Evolutionary conservation across 2,797 vertebrate species (phyloP), one percentile per base, ranked within the genome.

Genomic region (Aplochiton taeniatus): DNA sequence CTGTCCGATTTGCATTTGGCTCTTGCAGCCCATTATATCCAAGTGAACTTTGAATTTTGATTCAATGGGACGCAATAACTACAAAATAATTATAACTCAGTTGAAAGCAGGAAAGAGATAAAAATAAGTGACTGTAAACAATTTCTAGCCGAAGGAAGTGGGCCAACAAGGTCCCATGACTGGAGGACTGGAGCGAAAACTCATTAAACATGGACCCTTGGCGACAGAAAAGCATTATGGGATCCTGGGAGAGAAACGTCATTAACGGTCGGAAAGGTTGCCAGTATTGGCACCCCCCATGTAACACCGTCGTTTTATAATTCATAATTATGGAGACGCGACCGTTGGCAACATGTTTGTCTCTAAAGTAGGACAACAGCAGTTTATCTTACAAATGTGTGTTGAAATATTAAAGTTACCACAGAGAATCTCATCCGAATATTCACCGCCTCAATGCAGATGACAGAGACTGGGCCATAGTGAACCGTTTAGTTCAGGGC

Each of bases 331-430:
- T 3, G 62, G 82, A 77, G 80, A 56, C 80, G 72, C 62, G 78
- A 77, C 72, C 80, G 74, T 56, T 62, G 62, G 73, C 72, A 76
- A 80, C 85, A 86, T 74, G 80, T 84, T 86, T 44, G 59, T 48
- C 47, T 50, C 42, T 17, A 86, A 88, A 83, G 41, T 81, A 71
- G 80, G 78, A 85, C 82, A 88, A 87, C 78, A 80, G 72, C 77
- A 84, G 83, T 89, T 89, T 88, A 90, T 86, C 64, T 83, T 70
- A 75, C 73, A 85, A 89, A 85, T 76, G 83, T 76, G 66, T 63
- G 55, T 66, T 76, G 85, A 70, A 90, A 91, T 91, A 88, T 89
- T 90, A 85, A 52, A 88, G 85, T 77, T 68, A 50, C 82, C 72
- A 70, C 61, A 60, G 83, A 85, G 81, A 69, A 61, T 74, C 63